Evolutionary conservation across 2,113 vertebrate species (phyloP), one percentile per base, ranked within the genome.

Genomic region (Prunella fulvescens): DNA sequence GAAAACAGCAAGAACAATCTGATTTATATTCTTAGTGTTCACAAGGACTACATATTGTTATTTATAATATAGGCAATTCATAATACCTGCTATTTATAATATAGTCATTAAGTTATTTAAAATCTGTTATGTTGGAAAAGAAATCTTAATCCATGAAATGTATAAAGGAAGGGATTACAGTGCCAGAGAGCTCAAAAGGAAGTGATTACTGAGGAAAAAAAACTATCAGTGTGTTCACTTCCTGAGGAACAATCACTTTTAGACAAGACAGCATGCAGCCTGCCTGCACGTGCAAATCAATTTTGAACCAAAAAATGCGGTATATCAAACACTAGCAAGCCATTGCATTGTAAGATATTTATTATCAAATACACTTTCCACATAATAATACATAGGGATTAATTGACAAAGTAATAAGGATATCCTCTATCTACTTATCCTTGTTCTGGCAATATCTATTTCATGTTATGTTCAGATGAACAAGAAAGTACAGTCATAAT

Each of bases 1-100:
- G 91, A 74, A 96, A 97, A 95, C 58, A 97, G 80, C 65, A 94
- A 83, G 80, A 92, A 47, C 45, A 79, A 96, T 89, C 28, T 92
- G 92, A 97, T 97, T 95, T 97, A 93, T 82, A 94, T 96, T 96
- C 95, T 91, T 86, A 88, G 62, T 81, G 78, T 94, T 96, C 93
- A 93, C 74, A 31, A 92, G 82, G 79, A 83, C 90, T 92, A 90
- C 0, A 2, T 88, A 96, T 95, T 83, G 5, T 97, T 97, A 92
- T 96, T 97, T 97, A 83, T 88, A 97, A 96, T 60, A 90, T n/a
- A 91, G 48, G 40, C 44, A 86, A 88, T 97, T 97, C 96, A 82
- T 95, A 97, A 95, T 69, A 84, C 2, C 39, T 50, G 45, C 67
- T 56, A 86, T 76, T 81, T 57, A 76, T 62, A 69, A 62, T 62